Evolutionary conservation across 1,140 invertebrate genomes (phyloP), one percentile per base, ranked within the genome.

Genomic region (Heterodera schachtii): DNA sequence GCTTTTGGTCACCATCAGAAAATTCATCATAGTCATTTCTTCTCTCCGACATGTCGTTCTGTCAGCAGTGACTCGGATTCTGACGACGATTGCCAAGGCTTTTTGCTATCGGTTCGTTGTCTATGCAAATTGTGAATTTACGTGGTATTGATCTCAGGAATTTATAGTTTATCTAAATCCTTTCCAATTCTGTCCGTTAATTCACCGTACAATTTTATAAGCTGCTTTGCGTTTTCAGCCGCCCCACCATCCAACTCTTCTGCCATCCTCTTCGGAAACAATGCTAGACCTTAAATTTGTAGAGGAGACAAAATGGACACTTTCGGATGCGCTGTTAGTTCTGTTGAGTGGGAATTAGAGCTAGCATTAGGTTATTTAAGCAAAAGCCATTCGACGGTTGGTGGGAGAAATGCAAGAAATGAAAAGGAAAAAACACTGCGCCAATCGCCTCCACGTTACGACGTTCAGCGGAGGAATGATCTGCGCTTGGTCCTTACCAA

Each of bases 11-110:
- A 43, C 7, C 41, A 71, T 71, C 69, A 71, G 19, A 71, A 71
- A 71, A 71, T 71, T 46, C 69, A 71, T 41, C 69, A 71, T 43
- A 71, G 19, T 64, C 57, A 64, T 64, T 64, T 64, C 69, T 71
- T 8, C 69, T 71, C 69, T 7, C 69, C 69, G 44, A 71, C 69
- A 43, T 41, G 69, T 11, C 69, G 69, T 71, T 71, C 69, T 21
- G 19, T 64, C 16, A 64, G 69, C 11, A 71, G 69, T 46, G 69
- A 71, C 43, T 71, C 69, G n/a, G 69, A 41, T 46, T 71, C 69
- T 13, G 69, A 71, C 21, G 69, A 71, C 19, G 69, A 71, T 71
- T 71, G 69, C 19, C 69, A 71, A 46, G 69, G 69, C 44, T 71
- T 71, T 71, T 71, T 71, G 69, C 19, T 71, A 43, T 71, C 69